These are phyloP conservation scores for Haliclystus octoradiatus DNA, from an alignment of 30 jellyfish, hydroid and myxozoan genomes.

Conservation along the genomic window DNA sequence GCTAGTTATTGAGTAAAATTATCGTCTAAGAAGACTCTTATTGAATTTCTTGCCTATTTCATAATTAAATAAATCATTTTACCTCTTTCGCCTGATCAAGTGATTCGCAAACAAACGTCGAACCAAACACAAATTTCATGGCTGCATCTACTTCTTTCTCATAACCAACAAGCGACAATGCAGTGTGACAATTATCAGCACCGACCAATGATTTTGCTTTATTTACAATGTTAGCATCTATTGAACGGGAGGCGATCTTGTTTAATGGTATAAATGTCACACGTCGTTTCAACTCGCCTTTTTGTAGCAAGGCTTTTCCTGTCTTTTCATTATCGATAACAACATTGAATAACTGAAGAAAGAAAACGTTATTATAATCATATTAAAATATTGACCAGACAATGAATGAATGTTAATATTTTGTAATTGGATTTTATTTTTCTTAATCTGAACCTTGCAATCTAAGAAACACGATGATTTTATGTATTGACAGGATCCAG, in stretches of 20 bases:
- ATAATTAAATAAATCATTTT: too few species aligned
- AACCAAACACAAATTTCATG: slow-evolving; percentile 87
- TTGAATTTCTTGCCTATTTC: background rate
- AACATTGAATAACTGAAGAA: slow-evolving; percentile 58
- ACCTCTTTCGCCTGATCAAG: slow-evolving; percentile 77
- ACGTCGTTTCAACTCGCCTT: slow-evolving; percentile 69
- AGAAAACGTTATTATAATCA: background rate
- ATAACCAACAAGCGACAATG: slow-evolving; percentile 82
- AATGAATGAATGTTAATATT: too few species aligned
- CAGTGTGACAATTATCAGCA: slow-evolving; percentile 60
- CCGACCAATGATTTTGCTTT: slow-evolving; percentile 85
- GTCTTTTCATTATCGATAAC: slow-evolving; percentile 88
- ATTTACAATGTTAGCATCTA: slow-evolving; percentile 45
- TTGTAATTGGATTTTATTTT: too few species aligned
- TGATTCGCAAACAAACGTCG: slow-evolving; percentile 63
- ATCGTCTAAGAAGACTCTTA: too few species aligned
- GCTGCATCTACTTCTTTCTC: slow-evolving; percentile 75
- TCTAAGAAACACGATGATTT: too few species aligned
- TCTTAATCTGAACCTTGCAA: too few species aligned
- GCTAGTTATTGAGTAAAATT: too few species aligned
- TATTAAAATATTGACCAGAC: background rate
- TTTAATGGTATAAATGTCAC: slow-evolving; percentile 81
- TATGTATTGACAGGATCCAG: too few species aligned
- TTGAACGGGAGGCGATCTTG: slow-evolving; percentile 44
- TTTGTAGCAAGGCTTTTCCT: slow-evolving; percentile 55